Evolutionary conservation across 2,888 invertebrate genomes (phyloP), one percentile per base, ranked within the genome.

Genomic region (Ischnus inquisitorius): DNA sequence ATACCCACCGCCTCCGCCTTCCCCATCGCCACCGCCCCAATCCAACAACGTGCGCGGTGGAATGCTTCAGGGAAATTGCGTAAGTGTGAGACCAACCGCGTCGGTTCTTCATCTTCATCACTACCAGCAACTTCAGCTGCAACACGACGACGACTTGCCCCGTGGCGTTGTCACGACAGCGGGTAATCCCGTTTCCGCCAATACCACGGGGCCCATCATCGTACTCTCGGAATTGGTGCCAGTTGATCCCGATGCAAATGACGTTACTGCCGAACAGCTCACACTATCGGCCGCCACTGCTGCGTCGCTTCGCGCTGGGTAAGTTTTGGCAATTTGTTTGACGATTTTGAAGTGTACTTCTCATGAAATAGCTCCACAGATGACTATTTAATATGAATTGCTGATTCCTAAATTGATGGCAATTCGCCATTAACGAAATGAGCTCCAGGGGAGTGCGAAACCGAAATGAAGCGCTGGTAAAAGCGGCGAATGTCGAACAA

Each of bases 211-310:
- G 25, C 96, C 97, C 4, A 97, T 97, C 68, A 94, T 97, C 85
- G 97, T 97, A 86, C 95, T 97, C 54, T 96, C 96, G 2, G 96
- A 96, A 92, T 95, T 96, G 88, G 96, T 96, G 57, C 96, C 96
- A 78, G 96, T 96, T 86, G 96, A 96, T 92, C 95, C 96, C 54
- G 86, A 86, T 0, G 88, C 88, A 1, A 87, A 84, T 4, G 88
- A 88, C 34, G 89, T 88, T 10, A 83, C 90, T 22, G 87, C 89
- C 0, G 88, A 92, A 19, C 93, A 92, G 71, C 90, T 93, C 54
- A 90, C 91, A 43, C 89, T 93, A 12, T 89, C 92, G 3, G 89
- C 91, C n/a, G 89, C 92, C 10, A 87, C 88, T 3, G 84, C 86
- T 22, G 89, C 89, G 12, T 81, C 91, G 4, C 90, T 93, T 10